phyloP scores from a whole-genome alignment of 2,888 invertebrate genomes.

The Synanthedon andrenaeformis region DNA sequence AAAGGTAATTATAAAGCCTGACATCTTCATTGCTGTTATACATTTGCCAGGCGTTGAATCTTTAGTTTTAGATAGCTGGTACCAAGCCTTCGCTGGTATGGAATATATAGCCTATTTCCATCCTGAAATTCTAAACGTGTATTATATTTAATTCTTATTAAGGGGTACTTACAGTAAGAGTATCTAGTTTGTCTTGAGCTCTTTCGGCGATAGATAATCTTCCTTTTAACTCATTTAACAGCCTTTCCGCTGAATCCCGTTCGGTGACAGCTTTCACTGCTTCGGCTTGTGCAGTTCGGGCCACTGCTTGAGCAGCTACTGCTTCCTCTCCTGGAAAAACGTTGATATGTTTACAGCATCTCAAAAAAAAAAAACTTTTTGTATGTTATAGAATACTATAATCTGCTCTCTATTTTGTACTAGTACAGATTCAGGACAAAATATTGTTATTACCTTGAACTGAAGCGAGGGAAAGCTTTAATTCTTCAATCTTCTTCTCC shows the following conservation, averaged over 20 bases:
- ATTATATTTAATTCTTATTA: too few relatives aligned
- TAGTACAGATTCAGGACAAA: too few relatives aligned
- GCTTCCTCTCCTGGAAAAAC: conserved; percentile 47
- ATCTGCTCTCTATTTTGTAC: too few relatives aligned
- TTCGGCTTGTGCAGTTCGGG: conserved; percentile 53
- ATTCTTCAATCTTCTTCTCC: conserved; percentile 73
- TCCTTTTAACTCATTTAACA: conserved; percentile 32
- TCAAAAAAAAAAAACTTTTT: neutral
- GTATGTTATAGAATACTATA: neutral
- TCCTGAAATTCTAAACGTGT: too few relatives aligned
- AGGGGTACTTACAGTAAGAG: conserved; percentile 31
- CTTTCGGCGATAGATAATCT: conserved; percentile 46
- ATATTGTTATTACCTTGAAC: conserved; percentile 72
- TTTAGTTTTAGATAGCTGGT: too few relatives aligned
- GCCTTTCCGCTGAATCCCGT: conserved; percentile 37
- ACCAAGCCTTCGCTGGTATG: too few relatives aligned
- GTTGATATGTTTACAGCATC: neutral
- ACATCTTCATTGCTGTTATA: too few relatives aligned
- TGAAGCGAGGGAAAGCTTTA: conserved; percentile 65
- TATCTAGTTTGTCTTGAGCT: conserved; percentile 55
- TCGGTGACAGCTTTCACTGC: conserved; percentile 38
- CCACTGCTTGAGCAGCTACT: conserved; percentile 53
- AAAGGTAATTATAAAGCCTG: too few relatives aligned
- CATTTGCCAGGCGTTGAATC: too few relatives aligned
- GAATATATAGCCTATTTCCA: too few relatives aligned